A percentile compares a stretch with the other conserved stretches of the same genome.
These are phyloP conservation scores for Platyscapa corneri DNA, from an alignment of 1,140 invertebrate genomes.

Conservation along the genomic window DNA sequence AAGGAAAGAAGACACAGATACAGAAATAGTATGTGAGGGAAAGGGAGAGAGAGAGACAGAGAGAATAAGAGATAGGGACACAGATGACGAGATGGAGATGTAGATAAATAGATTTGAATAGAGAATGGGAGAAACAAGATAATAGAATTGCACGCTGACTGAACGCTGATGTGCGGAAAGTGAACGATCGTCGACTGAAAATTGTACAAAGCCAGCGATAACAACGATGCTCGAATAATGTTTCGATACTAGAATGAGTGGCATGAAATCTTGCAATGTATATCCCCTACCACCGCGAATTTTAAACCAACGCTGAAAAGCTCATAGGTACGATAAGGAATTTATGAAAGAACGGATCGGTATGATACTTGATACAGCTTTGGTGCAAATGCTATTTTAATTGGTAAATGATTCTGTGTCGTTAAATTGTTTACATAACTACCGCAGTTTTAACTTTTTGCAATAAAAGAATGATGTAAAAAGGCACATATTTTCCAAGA, in stretches of 20 bases:
- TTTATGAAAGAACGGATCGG: not conserved
- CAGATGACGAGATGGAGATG: not conserved
- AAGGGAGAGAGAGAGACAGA: not conserved
- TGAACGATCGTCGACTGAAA: slow-evolving; percentile 1
- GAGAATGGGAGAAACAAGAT: not conserved
- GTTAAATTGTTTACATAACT: no score
- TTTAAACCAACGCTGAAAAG: not conserved
- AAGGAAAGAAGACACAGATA: no score
- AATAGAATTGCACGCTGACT: not conserved
- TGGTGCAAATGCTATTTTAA: no score
- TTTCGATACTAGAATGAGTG: not conserved
- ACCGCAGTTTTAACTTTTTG: no score
- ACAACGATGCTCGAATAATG: not conserved
- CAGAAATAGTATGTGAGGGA: not conserved
- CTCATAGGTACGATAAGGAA: not conserved
- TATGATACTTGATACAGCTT: not conserved
- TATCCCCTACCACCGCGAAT: not conserved
- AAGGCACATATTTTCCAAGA: no score
- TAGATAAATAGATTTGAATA: no score
- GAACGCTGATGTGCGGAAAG: not conserved
- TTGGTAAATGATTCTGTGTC: no score
- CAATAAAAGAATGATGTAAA: no score
- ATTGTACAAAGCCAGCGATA: not conserved
- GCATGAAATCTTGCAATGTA: not conserved
- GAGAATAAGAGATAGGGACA: not conserved